Evolutionary conservation across 2,797 vertebrate genomes (phyloP).

Genomic region (Catamblyrhynchus diadema): DNA sequence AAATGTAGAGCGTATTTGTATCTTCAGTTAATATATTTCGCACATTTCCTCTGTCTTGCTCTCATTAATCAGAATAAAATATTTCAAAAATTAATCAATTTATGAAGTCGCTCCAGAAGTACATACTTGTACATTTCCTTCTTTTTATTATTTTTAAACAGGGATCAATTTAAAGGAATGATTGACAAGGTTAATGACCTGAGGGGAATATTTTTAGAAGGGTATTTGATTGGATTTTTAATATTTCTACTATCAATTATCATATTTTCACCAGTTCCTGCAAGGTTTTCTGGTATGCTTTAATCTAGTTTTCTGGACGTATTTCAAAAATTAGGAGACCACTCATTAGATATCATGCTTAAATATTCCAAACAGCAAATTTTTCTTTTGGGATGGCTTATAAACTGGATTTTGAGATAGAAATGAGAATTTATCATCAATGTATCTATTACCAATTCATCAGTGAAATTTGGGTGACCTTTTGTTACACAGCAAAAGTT

Average conservation of each 20-base stretch:
- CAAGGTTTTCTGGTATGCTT: neutral
- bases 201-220: neutral
- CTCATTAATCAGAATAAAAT: constrained; percentile 31
- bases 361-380: neutral
- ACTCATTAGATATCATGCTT: neutral
- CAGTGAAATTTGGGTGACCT: neutral
- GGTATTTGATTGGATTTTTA: neutral
- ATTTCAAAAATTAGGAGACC: neutral
- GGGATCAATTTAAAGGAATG: neutral
- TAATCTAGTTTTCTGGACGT: neutral
- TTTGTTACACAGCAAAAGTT: neutral
- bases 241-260: neutral
- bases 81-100: constrained; percentile 3
- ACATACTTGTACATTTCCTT: neutral
- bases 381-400: neutral
- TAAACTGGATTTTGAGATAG: neutral
- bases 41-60: neutral
- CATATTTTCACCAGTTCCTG: neutral
- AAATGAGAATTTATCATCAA: neutral
- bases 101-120: neutral
- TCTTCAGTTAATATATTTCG: neutral
- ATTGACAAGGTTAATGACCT: neutral
- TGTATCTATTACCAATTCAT: neutral
- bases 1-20: neutral
- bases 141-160: neutral